phyloP scores from a whole-genome alignment of 2,797 vertebrate species.

The Falco columbarius region DNA sequence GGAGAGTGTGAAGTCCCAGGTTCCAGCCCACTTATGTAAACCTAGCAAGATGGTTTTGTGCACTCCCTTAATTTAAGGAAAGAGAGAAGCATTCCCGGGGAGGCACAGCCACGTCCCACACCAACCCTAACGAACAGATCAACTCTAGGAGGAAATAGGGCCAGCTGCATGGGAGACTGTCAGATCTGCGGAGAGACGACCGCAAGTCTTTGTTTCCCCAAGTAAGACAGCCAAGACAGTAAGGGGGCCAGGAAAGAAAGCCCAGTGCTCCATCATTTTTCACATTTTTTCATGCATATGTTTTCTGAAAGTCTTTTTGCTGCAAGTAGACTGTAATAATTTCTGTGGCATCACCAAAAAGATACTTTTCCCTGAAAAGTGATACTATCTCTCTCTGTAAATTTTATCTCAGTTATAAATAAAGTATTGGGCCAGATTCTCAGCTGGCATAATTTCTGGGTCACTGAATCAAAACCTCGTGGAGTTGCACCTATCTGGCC shows the following conservation, averaged over 20 bases:
- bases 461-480: not conserved
- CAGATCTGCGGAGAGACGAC: not conserved
- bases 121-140: not conserved
- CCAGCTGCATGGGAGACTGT: not conserved
- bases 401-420: slow-evolving; percentile 1
- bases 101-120: not conserved
- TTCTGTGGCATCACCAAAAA: not conserved
- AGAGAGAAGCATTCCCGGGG: not conserved
- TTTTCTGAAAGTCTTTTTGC: not conserved
- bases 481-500: not conserved
- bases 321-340: not conserved
- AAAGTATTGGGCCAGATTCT: not conserved
- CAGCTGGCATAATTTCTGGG: not conserved
- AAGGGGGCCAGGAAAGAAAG: not conserved
- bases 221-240: not conserved
- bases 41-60: fast-evolving
- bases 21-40: not conserved
- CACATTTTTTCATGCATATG: not conserved
- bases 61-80: not conserved
- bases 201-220: not conserved
- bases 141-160: not conserved
- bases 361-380: not conserved
- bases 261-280: not conserved
- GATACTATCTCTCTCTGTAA: not conserved
- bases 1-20: not conserved